A percentile compares a stretch with the other conserved stretches of the same genome.
Evolutionary conservation across 2,113 vertebrate species (phyloP).

Genomic region (Tetrax tetrax): DNA sequence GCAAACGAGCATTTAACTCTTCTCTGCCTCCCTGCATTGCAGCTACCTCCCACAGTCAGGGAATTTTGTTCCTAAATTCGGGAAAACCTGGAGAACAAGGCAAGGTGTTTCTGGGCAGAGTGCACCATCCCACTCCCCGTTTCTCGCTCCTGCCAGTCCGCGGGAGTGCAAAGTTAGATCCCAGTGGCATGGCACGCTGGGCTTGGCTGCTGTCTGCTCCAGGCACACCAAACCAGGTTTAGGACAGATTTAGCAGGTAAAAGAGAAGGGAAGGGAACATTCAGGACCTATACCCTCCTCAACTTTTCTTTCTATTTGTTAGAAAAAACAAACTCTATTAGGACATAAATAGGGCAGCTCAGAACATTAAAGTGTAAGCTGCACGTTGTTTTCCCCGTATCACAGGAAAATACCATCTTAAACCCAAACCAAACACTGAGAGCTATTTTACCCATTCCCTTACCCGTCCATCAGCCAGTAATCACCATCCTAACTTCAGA

Average conservation of each 20-base stretch:
- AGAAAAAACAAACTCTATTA: not conserved
- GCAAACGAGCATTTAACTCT: not conserved
- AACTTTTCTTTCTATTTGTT: not conserved
- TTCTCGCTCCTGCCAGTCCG: not conserved
- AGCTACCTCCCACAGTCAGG: not conserved
- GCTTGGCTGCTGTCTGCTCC: not conserved
- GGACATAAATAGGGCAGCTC: not conserved
- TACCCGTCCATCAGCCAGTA: not conserved
- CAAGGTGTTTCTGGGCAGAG: not conserved
- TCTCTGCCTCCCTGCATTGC: not conserved
- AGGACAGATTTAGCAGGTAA: not conserved
- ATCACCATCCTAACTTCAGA: not conserved
- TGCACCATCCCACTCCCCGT: not conserved
- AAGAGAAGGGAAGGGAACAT: not conserved
- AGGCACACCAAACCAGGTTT: not conserved
- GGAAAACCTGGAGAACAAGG: not conserved
- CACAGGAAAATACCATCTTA: not conserved
- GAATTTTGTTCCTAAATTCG: not conserved
- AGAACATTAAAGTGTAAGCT: not conserved
- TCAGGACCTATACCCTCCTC: not conserved
- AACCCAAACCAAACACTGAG: not conserved
- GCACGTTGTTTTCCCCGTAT: not conserved
- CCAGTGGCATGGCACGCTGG: fast-evolving
- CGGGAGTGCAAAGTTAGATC: fast-evolving
- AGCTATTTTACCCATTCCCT: not conserved